Conservation (phyloP, 2,113 vertebrate species). For the Emydura subglobosa region DNA sequence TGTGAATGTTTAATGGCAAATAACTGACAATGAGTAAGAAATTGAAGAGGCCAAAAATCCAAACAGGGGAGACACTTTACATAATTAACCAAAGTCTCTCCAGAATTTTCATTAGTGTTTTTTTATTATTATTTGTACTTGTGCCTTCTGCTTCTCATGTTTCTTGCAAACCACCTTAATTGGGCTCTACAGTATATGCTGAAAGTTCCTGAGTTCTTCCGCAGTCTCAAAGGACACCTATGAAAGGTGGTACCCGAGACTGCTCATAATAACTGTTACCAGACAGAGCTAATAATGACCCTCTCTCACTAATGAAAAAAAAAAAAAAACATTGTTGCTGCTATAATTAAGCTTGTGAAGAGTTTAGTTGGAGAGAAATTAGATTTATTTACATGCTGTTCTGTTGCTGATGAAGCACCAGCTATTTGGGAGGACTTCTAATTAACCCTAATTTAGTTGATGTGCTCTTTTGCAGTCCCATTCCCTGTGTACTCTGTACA, state of each 20-base stretch:
- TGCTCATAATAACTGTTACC: slow-evolving; percentile 65
- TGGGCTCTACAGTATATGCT: slow-evolving; percentile 67
- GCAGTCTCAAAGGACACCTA: slow-evolving; percentile 68
- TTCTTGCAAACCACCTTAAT: slow-evolving; percentile 71
- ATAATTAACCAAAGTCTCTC: slow-evolving; percentile 59
- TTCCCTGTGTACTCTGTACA: slow-evolving; percentile 47
- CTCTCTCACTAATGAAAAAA: slow-evolving; percentile 80
- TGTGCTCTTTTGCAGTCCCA: slow-evolving; percentile 63
- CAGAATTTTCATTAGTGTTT: slow-evolving; percentile 22
- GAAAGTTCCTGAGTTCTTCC: slow-evolving; percentile 60
- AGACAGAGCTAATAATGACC: slow-evolving; percentile 73
- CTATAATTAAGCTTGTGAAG: slow-evolving; percentile 84
- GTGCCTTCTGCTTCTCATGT: slow-evolving; percentile 59
- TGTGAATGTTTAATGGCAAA: neutral
- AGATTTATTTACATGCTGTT: slow-evolving; percentile 91
- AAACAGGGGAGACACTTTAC: neutral
- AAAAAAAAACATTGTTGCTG: slow-evolving; percentile 73
- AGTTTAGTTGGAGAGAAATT: slow-evolving; percentile 88
- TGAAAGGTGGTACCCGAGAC: slow-evolving; percentile 63
- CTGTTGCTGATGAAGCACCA: slow-evolving; percentile 86
- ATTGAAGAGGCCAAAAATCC: neutral
- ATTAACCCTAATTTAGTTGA: slow-evolving; percentile 91
- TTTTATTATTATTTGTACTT: slow-evolving; percentile 24
- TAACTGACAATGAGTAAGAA: neutral
- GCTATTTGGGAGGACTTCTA: slow-evolving; percentile 87